Conservation (phyloP, 2,888 invertebrate genomes). For the Orthosia gracilis region DNA sequence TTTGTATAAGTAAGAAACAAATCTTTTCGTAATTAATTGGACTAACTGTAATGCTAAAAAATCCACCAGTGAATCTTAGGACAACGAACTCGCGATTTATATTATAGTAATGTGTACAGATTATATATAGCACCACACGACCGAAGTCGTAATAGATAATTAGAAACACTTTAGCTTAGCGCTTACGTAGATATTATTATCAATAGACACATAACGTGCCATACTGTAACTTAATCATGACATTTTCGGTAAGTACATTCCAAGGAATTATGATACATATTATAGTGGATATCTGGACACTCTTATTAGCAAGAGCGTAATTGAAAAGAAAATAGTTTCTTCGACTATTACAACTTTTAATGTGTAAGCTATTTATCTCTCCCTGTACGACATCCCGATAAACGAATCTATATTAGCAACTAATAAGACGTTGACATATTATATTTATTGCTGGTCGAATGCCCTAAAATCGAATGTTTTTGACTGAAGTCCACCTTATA, state of each 20-base stretch:
- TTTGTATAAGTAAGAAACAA: background rate
- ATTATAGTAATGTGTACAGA: background rate
- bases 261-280: background rate
- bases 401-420: background rate
- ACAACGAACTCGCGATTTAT: constrained; percentile 35
- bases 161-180: background rate
- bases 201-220: background rate
- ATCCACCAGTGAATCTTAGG: constrained; percentile 18
- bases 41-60: constrained; percentile 26
- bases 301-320: background rate
- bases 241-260: too few relatives aligned
- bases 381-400: background rate
- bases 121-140: background rate
- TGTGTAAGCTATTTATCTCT: background rate
- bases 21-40: background rate
- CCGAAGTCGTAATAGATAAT: constrained; percentile 1
- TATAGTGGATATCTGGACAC: background rate
- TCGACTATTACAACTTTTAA: background rate
- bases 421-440: background rate
- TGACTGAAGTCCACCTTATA: background rate
- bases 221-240: constrained; percentile 1
- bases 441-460: background rate
- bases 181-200: constrained; percentile 14
- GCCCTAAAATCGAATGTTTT: background rate
- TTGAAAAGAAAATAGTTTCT: background rate